phyloP scores from a whole-genome alignment of 2,888 invertebrate genomes.

The Melanotus villosus region DNA sequence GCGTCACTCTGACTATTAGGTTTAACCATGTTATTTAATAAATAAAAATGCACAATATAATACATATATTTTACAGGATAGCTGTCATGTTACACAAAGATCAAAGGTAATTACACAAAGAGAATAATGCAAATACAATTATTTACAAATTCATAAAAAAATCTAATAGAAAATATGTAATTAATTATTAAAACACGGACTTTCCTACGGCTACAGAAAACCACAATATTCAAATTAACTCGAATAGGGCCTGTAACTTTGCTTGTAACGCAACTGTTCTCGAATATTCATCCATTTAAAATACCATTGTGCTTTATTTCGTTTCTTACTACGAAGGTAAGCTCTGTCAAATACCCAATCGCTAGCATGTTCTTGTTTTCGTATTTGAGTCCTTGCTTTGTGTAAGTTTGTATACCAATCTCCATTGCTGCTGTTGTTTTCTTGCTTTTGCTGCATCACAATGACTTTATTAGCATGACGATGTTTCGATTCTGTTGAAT shows the following conservation, averaged over 20 bases:
- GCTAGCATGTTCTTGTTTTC: slow-evolving; percentile 54
- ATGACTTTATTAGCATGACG: neutral
- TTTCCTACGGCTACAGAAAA: slow-evolving; percentile 2
- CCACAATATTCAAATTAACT: slow-evolving; percentile 30
- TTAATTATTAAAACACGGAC: slow-evolving; percentile 10
- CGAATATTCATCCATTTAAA: slow-evolving; percentile 62
- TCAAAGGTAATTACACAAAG: no score
- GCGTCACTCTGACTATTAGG: no score
- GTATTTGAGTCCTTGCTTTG: slow-evolving; percentile 53
- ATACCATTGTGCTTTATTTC: slow-evolving; percentile 62
- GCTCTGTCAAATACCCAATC: slow-evolving; percentile 61
- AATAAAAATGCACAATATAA: no score
- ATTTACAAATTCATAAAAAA: neutral
- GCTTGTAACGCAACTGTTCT: slow-evolving; percentile 50
- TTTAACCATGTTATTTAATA: no score
- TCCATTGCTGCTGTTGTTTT: slow-evolving; percentile 55
- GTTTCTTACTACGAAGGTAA: slow-evolving; percentile 53
- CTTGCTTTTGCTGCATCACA: slow-evolving; percentile 13
- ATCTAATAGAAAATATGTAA: neutral
- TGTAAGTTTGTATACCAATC: slow-evolving; percentile 60
- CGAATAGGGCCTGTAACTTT: slow-evolving; percentile 37
- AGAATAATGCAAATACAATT: neutral
- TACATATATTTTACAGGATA: no score
- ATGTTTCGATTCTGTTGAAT: neutral
- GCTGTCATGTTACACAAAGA: no score